Evolutionary conservation across 2,797 vertebrate genomes (phyloP).

Genomic region (Sphenopsis melanotis): DNA sequence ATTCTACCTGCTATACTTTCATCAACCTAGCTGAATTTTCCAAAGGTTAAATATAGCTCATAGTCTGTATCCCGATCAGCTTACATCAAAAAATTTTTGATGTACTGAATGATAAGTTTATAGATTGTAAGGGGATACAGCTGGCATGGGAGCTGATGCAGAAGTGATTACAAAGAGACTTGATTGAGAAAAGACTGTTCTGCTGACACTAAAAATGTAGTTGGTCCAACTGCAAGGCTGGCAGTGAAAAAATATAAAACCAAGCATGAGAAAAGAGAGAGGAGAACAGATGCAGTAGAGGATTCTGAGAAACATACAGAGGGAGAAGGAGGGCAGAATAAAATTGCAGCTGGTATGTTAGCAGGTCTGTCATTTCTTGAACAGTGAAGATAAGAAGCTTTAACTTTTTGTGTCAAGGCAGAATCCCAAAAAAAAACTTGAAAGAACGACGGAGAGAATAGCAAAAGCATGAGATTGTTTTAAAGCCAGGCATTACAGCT

Average conservation of each 20-base stretch:
- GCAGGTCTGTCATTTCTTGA: neutral
- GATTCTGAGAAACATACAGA: neutral
- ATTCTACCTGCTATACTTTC: neutral
- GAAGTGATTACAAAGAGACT: neutral
- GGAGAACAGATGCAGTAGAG: neutral
- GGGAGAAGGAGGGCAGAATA: neutral
- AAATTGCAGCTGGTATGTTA: neutral
- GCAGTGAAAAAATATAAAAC: neutral
- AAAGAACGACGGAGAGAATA: neutral
- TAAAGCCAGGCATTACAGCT: neutral
- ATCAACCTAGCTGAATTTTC: neutral
- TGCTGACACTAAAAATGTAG: neutral
- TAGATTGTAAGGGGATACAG: neutral
- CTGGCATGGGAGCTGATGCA: neutral
- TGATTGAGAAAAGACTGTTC: neutral
- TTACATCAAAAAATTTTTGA: neutral
- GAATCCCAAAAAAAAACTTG: neutral
- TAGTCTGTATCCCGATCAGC: neutral
- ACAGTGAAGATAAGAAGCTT: neutral
- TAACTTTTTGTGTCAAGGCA: neutral
- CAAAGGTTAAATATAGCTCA: neutral
- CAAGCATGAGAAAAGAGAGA: neutral
- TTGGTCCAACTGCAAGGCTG: neutral
- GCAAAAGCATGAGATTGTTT: neutral
- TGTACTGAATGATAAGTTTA: neutral